Conservation (phyloP, 2,888 invertebrate species). For the Calephelis perditalis region DNA sequence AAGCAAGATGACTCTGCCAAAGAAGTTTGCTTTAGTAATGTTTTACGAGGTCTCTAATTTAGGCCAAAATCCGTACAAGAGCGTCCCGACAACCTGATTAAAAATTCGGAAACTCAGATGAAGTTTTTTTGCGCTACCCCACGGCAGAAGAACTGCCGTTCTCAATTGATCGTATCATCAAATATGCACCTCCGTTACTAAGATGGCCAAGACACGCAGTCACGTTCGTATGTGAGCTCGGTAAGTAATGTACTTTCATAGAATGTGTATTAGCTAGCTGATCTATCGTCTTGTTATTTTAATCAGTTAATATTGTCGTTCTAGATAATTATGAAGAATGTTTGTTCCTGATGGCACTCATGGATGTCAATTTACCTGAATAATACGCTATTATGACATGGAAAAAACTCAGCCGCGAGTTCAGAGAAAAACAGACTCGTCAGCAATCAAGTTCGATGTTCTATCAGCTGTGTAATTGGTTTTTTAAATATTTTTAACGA, state of each 20-base stretch:
- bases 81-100: no score
- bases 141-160: no score
- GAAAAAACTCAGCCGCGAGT: conserved; percentile 5
- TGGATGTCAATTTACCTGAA: conserved; percentile 1
- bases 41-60: no score
- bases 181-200: no score
- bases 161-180: no score
- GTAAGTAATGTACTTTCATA: conserved; percentile 2
- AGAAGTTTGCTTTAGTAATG: no score
- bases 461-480: neutral
- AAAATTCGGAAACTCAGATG: no score
- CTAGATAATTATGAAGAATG: neutral
- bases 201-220: neutral
- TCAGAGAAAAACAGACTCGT: neutral
- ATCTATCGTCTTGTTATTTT: neutral
- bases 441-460: neutral
- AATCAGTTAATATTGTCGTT: neutral
- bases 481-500: neutral
- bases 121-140: no score
- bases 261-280: neutral
- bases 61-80: no score
- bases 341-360: neutral
- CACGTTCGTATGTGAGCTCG: neutral
- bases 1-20: no score
- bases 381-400: neutral